phyloP scores from a whole-genome alignment of 2,888 invertebrate species.

The Stratiomys singularior region DNA sequence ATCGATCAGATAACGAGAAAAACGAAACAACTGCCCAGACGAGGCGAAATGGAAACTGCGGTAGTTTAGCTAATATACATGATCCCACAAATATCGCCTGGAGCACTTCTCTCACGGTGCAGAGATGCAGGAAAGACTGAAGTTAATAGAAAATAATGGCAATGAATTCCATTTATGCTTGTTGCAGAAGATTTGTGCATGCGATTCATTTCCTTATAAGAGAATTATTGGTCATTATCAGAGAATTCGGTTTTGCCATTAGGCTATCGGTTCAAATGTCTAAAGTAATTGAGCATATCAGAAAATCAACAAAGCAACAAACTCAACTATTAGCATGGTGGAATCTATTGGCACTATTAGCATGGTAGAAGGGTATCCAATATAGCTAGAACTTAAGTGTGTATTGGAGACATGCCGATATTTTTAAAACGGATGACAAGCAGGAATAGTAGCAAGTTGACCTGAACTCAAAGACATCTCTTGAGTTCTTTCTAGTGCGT shows the following conservation, averaged over 20 bases:
- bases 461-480: no score
- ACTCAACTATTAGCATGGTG: no score
- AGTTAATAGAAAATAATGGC: constrained; percentile 27
- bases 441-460: no score
- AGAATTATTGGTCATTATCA: constrained; percentile 15
- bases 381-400: no score
- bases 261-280: neutral
- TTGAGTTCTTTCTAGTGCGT: no score
- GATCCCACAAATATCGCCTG: neutral
- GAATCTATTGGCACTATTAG: no score
- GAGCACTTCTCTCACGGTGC: constrained; percentile 34
- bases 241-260: constrained; percentile 16
- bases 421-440: no score
- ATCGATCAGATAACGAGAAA: constrained; percentile 33
- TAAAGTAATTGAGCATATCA: no score
- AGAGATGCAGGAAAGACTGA: neutral
- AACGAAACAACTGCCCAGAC: neutral
- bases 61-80: constrained; percentile 35
- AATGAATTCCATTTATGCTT: constrained; percentile 19
- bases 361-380: no score
- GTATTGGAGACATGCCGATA: no score
- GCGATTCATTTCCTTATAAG: constrained; percentile 17
- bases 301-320: no score
- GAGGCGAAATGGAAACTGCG: constrained; percentile 20
- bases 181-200: neutral